Conservation (phyloP, 2,113 vertebrate species). For the Prochilodus magdalenae region DNA sequence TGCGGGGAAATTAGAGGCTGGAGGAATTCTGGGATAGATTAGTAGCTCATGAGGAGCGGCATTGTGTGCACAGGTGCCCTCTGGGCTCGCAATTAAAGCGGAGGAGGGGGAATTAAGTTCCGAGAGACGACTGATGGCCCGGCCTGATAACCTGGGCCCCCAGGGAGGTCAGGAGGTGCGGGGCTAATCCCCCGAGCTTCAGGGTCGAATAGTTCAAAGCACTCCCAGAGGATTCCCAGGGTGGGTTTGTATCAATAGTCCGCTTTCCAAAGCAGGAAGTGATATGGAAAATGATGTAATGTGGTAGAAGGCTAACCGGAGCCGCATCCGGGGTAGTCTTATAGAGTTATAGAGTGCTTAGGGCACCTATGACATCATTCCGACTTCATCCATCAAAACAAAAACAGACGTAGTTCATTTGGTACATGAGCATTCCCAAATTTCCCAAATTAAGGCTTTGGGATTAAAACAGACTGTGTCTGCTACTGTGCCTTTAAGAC, state of each 20-base stretch:
- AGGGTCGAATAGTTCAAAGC: constrained; percentile 27
- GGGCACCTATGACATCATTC: too few relatives aligned
- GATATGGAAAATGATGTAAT: neutral
- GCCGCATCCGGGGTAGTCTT: too few relatives aligned
- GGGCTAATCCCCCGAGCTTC: neutral
- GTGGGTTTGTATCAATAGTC: neutral
- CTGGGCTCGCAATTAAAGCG: constrained; percentile 50
- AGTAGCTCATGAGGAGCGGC: constrained; percentile 34
- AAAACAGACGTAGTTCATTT: too few relatives aligned
- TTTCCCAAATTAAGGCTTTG: too few relatives aligned
- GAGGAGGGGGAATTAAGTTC: neutral
- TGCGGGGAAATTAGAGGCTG: constrained; percentile 45
- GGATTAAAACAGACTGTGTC: too few relatives aligned
- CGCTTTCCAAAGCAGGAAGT: neutral
- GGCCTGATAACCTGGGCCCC: constrained; percentile 66
- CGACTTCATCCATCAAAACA: too few relatives aligned
- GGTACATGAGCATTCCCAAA: too few relatives aligned
- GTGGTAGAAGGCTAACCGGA: too few relatives aligned
- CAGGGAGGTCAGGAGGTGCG: constrained; percentile 24
- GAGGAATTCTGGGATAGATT: constrained; percentile 42
- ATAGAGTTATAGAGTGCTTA: too few relatives aligned
- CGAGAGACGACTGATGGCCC: constrained; percentile 63
- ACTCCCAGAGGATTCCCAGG: neutral
- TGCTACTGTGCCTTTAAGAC: too few relatives aligned
- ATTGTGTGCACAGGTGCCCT: constrained; percentile 41